These are phyloP conservation scores for Pimephales promelas DNA, from an alignment of 2,113 vertebrate genomes.

Conservation along the genomic window DNA sequence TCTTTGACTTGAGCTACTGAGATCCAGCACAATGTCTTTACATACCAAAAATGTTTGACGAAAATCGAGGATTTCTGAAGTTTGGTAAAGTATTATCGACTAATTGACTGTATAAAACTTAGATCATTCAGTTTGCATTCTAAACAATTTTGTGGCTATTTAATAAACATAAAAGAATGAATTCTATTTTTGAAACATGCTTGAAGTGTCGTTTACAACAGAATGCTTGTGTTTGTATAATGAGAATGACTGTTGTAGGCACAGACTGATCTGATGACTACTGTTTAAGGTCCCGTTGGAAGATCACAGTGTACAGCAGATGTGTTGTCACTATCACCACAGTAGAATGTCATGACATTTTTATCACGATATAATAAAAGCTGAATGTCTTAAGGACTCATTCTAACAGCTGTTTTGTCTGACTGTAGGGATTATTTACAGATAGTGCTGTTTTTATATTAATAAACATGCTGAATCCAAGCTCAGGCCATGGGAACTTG, in stretches of 20 bases:
- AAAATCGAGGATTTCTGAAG: slow-evolving; percentile 6
- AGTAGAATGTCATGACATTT: slow-evolving; percentile 3
- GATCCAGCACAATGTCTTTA: neutral
- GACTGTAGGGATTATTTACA: neutral
- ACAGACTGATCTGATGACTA: neutral
- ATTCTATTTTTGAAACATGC: slow-evolving; percentile 14
- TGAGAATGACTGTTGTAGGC: slow-evolving; percentile 5
- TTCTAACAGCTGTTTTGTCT: neutral
- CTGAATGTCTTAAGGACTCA: slow-evolving; percentile 4
- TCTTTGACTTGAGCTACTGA: neutral
- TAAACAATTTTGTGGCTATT: neutral
- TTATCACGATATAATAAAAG: slow-evolving; percentile 11
- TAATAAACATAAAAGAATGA: neutral
- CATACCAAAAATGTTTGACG: neutral
- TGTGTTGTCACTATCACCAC: neutral
- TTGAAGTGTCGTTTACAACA: slow-evolving; percentile 25
- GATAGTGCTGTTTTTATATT: neutral
- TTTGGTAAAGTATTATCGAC: neutral
- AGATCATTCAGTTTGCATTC: neutral
- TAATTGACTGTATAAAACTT: slow-evolving; percentile 12
- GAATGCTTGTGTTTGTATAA: slow-evolving; percentile 11
- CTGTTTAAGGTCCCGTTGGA: neutral
- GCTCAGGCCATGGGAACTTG: slow-evolving; percentile 37
- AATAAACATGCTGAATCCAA: neutral
- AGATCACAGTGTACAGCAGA: slow-evolving; percentile 8